Conservation (phyloP, 2,888 invertebrate species). For the Syrphus vitripennis region DNA sequence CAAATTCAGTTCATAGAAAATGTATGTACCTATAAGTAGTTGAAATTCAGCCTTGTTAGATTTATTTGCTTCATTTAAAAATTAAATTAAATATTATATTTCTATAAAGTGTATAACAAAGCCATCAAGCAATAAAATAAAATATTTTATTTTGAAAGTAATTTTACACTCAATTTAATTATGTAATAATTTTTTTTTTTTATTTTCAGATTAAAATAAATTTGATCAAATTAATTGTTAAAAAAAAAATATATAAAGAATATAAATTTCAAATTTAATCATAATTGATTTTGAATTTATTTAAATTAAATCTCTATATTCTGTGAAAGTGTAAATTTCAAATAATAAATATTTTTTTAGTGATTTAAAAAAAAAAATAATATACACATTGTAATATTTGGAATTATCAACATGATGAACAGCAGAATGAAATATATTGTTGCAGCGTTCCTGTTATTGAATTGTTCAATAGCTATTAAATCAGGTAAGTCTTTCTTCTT, state of each 20-base stretch:
- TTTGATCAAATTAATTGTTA: neutral
- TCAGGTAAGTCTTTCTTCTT: slow-evolving; percentile 38
- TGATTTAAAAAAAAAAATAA: slow-evolving; percentile 7
- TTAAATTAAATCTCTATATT: neutral
- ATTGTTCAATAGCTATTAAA: slow-evolving; percentile 40
- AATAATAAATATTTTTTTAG: neutral
- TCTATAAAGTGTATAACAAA: neutral
- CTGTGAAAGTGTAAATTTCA: neutral
- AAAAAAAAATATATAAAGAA: neutral
- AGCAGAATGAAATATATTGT: slow-evolving; percentile 24
- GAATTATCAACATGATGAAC: slow-evolving; percentile 4
- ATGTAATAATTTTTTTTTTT: neutral
- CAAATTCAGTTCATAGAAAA: too few species aligned
- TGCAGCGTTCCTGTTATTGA: slow-evolving; percentile 37
- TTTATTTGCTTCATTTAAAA: too few species aligned
- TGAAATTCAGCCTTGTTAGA: too few species aligned
- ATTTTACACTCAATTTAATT: too few species aligned
- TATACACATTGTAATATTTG: neutral
- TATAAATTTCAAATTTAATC: neutral
- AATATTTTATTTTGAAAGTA: neutral
- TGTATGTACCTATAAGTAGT: too few species aligned
- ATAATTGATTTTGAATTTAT: neutral
- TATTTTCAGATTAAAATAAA: neutral
- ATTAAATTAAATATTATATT: too few species aligned
- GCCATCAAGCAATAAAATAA: neutral